phyloP scores from a whole-genome alignment of 2,113 vertebrate genomes.

The Syngnathoides biaculeatus region DNA sequence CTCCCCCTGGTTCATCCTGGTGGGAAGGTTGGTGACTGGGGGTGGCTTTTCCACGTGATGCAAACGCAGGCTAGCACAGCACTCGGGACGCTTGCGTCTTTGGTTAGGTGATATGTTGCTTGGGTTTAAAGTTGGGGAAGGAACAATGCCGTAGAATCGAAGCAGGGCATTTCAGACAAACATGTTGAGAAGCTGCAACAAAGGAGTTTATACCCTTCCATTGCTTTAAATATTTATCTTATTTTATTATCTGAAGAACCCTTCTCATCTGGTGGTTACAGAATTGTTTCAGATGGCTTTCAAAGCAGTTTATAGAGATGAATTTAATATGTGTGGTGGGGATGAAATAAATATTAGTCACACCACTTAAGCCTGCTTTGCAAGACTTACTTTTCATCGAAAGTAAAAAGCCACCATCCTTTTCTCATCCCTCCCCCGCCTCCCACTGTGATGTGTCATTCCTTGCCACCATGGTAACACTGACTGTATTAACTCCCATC shows the following conservation, averaged over 20 bases:
- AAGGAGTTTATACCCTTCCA: neutral
- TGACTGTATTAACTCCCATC: slow-evolving; percentile 59
- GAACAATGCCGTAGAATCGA: neutral
- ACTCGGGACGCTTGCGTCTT: slow-evolving; percentile 75
- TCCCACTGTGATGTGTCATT: slow-evolving; percentile 36
- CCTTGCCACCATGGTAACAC: slow-evolving; percentile 34
- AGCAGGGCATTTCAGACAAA: neutral
- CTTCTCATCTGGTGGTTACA: neutral
- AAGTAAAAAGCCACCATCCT: slow-evolving; percentile 52
- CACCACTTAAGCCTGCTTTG: slow-evolving; percentile 22
- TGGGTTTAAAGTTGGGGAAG: neutral
- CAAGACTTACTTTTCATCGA: slow-evolving; percentile 31
- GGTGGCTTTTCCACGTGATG: slow-evolving; percentile 53
- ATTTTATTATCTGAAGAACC: slow-evolving; percentile 12
- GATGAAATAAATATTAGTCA: slow-evolving; percentile 47
- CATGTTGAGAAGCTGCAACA: neutral
- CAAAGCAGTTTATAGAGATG: slow-evolving; percentile 24
- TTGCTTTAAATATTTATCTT: neutral
- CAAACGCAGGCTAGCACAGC: slow-evolving; percentile 63
- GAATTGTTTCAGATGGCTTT: slow-evolving; percentile 31
- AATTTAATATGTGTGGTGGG: slow-evolving; percentile 11
- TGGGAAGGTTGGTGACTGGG: slow-evolving; percentile 97
- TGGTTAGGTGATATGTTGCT: slow-evolving; percentile 48
- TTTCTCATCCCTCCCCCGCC: slow-evolving; percentile 16
- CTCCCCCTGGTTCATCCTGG: slow-evolving; percentile 99